Conservation (phyloP, 2,888 invertebrate genomes). For the Cephus spinipes region DNA sequence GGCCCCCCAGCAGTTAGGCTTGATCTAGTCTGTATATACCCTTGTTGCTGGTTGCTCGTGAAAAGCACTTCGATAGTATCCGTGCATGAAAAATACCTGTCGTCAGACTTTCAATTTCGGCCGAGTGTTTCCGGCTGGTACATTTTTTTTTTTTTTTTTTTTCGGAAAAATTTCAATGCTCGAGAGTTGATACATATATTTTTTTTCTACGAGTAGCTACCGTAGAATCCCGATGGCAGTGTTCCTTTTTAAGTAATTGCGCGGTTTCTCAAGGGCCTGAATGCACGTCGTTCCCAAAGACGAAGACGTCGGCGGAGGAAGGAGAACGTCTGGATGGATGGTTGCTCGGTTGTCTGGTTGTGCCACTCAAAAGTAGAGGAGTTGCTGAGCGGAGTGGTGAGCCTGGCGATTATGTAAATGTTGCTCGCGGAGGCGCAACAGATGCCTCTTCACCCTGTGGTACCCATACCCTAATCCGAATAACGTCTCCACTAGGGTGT, state of each 20-base stretch:
- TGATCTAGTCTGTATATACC: not conserved
- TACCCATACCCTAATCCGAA: constrained; percentile 50
- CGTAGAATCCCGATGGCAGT: not conserved
- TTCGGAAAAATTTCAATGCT: not conserved
- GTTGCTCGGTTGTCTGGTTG: constrained; percentile 1
- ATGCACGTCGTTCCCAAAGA: not conserved
- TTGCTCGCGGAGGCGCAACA: constrained; percentile 64
- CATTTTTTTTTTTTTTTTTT: no score
- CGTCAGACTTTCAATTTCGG: not conserved
- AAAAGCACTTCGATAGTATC: not conserved
- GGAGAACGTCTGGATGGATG: not conserved
- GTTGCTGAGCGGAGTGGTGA: constrained; percentile 4
- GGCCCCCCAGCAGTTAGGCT: not conserved
- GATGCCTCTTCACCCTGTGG: constrained; percentile 51
- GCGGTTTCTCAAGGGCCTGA: not conserved
- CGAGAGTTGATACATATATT: not conserved
- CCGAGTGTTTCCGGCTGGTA: not conserved
- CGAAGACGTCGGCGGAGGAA: not conserved
- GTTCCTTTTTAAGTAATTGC: not conserved
- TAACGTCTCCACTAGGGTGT: constrained; percentile 46
- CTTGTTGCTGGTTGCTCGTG: not conserved
- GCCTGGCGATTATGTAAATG: constrained; percentile 62
- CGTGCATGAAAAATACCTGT: not conserved
- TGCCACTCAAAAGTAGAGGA: constrained; percentile 2
- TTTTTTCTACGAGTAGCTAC: not conserved